These are phyloP conservation scores for Crotalus horridus DNA, from an alignment of 2,113 vertebrate species.

Conservation along the genomic window DNA sequence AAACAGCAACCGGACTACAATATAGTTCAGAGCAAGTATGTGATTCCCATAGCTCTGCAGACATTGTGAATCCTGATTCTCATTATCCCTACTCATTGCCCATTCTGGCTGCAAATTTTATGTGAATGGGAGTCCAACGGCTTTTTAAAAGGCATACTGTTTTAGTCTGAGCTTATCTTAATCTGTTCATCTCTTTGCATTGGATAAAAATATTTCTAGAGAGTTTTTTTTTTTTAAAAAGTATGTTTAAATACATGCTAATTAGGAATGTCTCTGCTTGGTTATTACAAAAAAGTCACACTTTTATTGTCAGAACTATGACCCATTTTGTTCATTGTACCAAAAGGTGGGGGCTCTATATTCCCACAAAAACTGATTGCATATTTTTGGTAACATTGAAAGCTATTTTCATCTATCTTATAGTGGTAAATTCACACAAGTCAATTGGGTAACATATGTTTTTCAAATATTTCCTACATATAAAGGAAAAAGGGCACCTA, in stretches of 20 bases:
- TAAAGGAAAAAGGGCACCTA: background rate
- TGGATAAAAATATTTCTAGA: background rate
- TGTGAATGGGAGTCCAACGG: background rate
- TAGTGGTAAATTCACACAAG: background rate
- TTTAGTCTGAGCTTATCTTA: background rate
- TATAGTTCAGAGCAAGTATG: background rate
- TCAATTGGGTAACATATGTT: background rate
- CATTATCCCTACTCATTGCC: background rate
- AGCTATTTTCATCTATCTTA: background rate
- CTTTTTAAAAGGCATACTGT: background rate
- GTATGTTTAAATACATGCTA: background rate
- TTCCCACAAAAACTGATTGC: background rate
- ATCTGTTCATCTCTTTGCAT: background rate
- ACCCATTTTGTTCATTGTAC: background rate
- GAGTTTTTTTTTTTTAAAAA: background rate
- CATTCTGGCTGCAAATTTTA: background rate
- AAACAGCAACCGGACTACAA: conserved; percentile 7
- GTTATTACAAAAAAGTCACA: background rate
- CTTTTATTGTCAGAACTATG: background rate
- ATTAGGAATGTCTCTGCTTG: background rate
- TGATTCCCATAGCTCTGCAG: background rate
- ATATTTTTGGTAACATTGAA: background rate
- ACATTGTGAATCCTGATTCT: background rate
- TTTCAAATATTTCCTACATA: background rate
- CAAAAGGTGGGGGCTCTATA: background rate